Conservation (phyloP, 2,888 invertebrate genomes). For the Campoletis raptor region DNA sequence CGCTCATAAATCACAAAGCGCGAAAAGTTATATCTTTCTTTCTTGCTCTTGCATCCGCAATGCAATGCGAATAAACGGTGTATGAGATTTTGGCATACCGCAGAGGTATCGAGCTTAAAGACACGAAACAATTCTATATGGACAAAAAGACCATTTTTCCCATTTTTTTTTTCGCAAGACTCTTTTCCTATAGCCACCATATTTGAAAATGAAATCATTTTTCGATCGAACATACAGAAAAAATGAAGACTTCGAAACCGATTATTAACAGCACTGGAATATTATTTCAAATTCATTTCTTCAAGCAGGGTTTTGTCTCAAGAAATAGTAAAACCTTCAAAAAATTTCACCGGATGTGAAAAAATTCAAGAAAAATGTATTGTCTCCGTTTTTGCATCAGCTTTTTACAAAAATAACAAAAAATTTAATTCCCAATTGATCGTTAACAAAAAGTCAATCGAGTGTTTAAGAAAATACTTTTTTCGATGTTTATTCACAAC, state of each 20-base stretch:
- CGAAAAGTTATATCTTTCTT: constrained; percentile 54
- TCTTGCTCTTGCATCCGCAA: constrained; percentile 32
- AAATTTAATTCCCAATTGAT: not conserved
- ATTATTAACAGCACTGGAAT: not conserved
- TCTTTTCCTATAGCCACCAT: not conserved
- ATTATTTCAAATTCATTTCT: not conserved
- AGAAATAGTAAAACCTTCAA: not conserved
- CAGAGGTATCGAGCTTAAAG: constrained; percentile 16
- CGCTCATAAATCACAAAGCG: constrained; percentile 77
- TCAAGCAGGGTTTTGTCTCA: not conserved
- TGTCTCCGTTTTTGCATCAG: not conserved
- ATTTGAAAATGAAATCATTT: not conserved
- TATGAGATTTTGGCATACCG: constrained; percentile 43
- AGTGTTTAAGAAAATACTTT: not conserved
- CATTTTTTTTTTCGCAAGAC: not conserved
- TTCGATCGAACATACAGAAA: not conserved
- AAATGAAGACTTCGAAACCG: not conserved
- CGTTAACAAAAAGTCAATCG: not conserved
- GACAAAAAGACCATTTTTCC: constrained; percentile 2
- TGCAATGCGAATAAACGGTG: constrained; percentile 36
- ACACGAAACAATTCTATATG: constrained; percentile 25
- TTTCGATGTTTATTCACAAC: not conserved
- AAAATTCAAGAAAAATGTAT: not conserved
- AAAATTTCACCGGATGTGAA: not conserved
- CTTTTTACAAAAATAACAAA: not conserved